Percentiles rank a stretch among this genome's conserved stretches.
These are phyloP conservation scores for Catostomus latipinnis DNA, from an alignment of 2,797 vertebrate genomes.

Conservation along the genomic window DNA sequence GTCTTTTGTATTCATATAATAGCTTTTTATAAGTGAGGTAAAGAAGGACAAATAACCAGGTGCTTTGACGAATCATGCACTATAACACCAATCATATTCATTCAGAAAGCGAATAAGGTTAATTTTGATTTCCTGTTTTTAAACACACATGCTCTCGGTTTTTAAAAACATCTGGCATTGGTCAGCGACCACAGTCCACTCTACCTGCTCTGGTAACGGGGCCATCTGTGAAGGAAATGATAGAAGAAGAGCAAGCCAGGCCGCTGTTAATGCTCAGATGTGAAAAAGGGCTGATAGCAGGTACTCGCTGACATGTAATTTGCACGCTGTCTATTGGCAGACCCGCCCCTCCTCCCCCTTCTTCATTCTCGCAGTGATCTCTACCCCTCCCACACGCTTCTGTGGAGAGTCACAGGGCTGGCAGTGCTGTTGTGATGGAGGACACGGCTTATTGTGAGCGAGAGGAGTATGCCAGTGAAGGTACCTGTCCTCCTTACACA, in stretches of 20 bases:
- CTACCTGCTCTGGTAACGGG: neutral
- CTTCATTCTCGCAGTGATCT: conserved; percentile 43
- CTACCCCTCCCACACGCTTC: conserved; percentile 37
- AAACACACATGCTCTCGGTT: neutral
- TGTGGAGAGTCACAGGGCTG: conserved; percentile 47
- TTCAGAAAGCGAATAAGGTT: neutral
- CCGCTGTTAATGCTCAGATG: conserved; percentile 20
- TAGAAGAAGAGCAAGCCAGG: conserved; percentile 20
- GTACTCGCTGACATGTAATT: conserved; percentile 57
- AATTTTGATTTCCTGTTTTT: neutral
- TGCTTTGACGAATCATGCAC: neutral
- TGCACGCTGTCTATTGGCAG: conserved; percentile 47
- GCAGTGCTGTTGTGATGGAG: conserved; percentile 60
- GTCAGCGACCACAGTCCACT: neutral
- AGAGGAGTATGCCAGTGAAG: conserved; percentile 67
- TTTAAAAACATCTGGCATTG: neutral
- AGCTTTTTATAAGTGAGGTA: too few relatives aligned
- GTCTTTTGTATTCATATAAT: too few relatives aligned
- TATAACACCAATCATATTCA: neutral
- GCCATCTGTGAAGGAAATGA: conserved; percentile 1
- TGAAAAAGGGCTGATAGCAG: conserved; percentile 41
- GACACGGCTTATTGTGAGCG: conserved; percentile 68
- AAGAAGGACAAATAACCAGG: neutral
- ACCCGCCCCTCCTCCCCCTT: conserved; percentile 28
- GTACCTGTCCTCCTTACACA: conserved; percentile 52